A percentile compares a stretch with the other conserved stretches of the same genome.
phyloP scores from a whole-genome alignment of 2,113 vertebrate genomes.

The Macheiramphus alcinus region DNA sequence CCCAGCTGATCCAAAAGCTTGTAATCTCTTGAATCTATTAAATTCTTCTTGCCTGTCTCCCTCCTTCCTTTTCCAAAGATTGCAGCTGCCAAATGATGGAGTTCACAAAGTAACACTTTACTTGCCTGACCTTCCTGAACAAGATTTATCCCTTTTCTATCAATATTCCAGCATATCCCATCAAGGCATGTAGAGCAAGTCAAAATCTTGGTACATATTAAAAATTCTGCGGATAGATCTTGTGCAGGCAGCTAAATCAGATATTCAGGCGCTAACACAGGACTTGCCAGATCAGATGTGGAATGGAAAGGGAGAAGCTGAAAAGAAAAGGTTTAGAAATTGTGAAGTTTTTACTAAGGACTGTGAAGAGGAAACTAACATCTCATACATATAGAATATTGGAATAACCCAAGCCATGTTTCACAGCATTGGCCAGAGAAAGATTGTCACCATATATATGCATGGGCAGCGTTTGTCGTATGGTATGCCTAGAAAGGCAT shows the following conservation, averaged over 20 bases:
- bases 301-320: not conserved
- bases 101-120: not conserved
- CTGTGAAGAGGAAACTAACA: not conserved
- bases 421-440: not conserved
- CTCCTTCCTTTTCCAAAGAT: not conserved
- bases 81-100: not conserved
- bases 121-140: not conserved
- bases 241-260: not conserved
- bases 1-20: not conserved
- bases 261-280: not conserved
- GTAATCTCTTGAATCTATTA: not conserved
- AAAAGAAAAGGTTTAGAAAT: not conserved
- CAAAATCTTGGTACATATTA: not conserved
- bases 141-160: not conserved
- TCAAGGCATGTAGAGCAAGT: not conserved
- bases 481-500: not conserved
- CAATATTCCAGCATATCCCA: not conserved
- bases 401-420: not conserved
- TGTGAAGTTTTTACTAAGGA: not conserved
- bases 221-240: not conserved
- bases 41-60: not conserved
- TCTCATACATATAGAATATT: not conserved
- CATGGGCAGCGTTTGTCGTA: not conserved
- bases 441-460: not conserved
- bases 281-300: not conserved